Conservation (phyloP, 2,888 invertebrate species). For the Heteropelma amictum region DNA sequence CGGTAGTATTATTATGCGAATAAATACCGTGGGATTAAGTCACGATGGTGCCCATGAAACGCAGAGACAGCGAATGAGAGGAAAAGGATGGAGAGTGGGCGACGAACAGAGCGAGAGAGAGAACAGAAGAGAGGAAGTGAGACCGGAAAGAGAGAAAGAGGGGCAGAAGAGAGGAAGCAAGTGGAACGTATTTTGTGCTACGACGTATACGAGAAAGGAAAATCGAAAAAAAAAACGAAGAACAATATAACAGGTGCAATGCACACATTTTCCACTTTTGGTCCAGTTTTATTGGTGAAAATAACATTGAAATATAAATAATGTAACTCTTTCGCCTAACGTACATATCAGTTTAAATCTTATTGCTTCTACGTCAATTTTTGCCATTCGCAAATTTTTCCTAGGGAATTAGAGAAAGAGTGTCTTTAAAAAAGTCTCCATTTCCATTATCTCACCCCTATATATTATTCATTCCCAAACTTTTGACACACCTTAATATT, state of each 20-base stretch:
- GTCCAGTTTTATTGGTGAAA: slow-evolving; percentile 39
- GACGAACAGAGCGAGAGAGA: slow-evolving; percentile 28
- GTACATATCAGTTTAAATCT: no score
- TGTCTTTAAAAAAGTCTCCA: neutral
- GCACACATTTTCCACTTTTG: slow-evolving; percentile 40
- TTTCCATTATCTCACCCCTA: slow-evolving; percentile 7
- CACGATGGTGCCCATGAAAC: slow-evolving; percentile 64
- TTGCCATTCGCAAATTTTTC: neutral
- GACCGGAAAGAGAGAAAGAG: slow-evolving; percentile 38
- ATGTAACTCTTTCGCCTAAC: neutral
- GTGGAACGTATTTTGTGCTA: slow-evolving; percentile 44
- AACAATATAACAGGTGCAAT: slow-evolving; percentile 51
- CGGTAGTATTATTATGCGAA: slow-evolving; percentile 77
- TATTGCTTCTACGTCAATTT: neutral
- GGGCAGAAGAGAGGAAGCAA: slow-evolving; percentile 36
- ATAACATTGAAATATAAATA: slow-evolving; percentile 34
- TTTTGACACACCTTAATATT: slow-evolving; percentile 39
- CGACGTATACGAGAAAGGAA: slow-evolving; percentile 29
- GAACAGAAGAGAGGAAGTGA: slow-evolving; percentile 47
- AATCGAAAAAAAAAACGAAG: slow-evolving; percentile 33
- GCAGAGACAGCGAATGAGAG: slow-evolving; percentile 57
- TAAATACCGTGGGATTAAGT: slow-evolving; percentile 75
- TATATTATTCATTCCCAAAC: slow-evolving; percentile 35
- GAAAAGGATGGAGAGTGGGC: slow-evolving; percentile 22
- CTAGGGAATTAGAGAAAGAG: neutral